These are phyloP conservation scores for Drosophila punjabiensis DNA, from an alignment of 1,140 invertebrate species.

Conservation along the genomic window DNA sequence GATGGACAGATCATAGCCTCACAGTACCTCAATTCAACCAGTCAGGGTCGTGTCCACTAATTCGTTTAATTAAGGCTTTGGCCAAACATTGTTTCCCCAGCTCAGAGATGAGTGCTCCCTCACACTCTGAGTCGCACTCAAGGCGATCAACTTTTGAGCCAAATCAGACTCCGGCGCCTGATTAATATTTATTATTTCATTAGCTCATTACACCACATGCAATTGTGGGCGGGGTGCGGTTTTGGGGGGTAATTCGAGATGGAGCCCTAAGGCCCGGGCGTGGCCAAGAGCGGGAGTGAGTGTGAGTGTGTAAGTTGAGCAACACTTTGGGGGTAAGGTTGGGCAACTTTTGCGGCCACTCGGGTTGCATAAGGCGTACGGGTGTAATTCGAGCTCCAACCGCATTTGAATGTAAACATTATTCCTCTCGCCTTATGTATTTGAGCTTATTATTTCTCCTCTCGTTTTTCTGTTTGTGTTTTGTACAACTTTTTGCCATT, in stretches of 20 bases:
- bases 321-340: conserved; percentile 32
- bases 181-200: conserved; percentile 69
- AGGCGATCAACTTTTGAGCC: conserved; percentile 40
- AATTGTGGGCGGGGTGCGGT: conserved; percentile 30
- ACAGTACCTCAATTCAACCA: not conserved
- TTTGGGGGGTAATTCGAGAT: conserved; percentile 40
- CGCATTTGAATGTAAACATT: conserved; percentile 60
- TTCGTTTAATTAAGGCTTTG: conserved; percentile 58
- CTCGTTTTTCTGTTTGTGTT: conserved; percentile 11
- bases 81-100: conserved; percentile 36
- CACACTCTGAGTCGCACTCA: conserved; percentile 8
- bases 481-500: conserved; percentile 38
- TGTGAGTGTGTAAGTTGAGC: conserved; percentile 44
- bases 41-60: conserved; percentile 37
- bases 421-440: conserved; percentile 39
- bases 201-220: conserved; percentile 58
- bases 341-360: conserved; percentile 40
- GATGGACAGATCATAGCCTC: conserved; percentile 4
- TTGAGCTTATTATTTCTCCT: conserved; percentile 52
- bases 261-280: conserved; percentile 46
- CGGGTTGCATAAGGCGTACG: conserved; percentile 43
- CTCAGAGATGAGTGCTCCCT: conserved; percentile 24
- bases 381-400: conserved; percentile 47
- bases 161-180: conserved; percentile 49
- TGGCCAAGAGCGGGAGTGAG: conserved; percentile 10